These are phyloP conservation scores for Todus mexicanus DNA, from an alignment of 2,797 vertebrate species.

Conservation along the genomic window DNA sequence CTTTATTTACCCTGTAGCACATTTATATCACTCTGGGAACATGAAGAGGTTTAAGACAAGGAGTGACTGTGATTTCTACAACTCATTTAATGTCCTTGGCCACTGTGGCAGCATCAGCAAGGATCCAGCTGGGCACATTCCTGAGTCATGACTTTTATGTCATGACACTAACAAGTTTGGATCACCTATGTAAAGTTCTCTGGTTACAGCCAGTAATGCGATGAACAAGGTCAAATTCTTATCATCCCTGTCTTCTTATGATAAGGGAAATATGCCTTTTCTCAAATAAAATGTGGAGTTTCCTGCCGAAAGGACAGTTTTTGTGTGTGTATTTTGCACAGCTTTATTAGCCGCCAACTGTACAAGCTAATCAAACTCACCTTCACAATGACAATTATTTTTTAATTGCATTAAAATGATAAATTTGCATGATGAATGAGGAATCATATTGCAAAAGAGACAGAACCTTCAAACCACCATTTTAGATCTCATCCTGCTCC, in stretches of 20 bases:
- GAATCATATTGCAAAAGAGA: neutral
- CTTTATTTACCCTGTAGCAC: neutral
- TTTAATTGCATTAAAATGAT: slow-evolving; percentile 21
- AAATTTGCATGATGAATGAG: slow-evolving; percentile 1
- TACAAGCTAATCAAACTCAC: neutral
- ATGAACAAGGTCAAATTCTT: neutral
- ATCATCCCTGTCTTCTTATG: neutral
- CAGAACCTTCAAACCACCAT: neutral
- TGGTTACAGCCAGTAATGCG: neutral
- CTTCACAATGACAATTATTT: neutral
- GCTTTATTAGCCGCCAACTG: neutral
- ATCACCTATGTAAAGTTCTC: neutral
- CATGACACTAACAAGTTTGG: neutral
- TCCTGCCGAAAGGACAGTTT: neutral
- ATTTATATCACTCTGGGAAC: neutral
- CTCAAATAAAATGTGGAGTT: neutral
- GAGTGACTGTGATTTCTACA: neutral
- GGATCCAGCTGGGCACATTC: neutral
- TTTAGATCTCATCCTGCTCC: neutral
- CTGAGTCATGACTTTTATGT: neutral
- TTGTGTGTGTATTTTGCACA: neutral
- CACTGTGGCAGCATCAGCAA: neutral
- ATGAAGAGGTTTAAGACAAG: neutral
- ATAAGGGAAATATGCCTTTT: neutral
- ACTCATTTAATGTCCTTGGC: neutral